Conservation (phyloP, 2,888 invertebrate genomes). For the Holacanthella duospinosa region DNA sequence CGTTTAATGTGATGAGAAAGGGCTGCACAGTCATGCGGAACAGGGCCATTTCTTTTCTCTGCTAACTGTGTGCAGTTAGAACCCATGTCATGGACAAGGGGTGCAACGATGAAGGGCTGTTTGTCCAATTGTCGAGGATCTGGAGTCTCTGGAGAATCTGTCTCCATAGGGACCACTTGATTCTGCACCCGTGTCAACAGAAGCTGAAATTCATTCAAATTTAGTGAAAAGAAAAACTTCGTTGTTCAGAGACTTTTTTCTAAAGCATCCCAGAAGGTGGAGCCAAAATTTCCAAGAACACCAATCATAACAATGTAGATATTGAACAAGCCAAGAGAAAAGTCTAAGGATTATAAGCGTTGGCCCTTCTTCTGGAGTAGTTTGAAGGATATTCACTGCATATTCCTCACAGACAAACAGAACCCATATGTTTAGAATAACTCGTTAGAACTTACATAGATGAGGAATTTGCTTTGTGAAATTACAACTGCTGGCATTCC, state of each 20-base stretch:
- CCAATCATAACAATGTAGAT: too few relatives aligned
- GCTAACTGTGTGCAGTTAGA: constrained; percentile 77
- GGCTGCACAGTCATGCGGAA: constrained; percentile 42
- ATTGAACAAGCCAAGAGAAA: too few relatives aligned
- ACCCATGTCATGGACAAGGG: constrained; percentile 78
- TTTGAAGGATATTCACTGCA: too few relatives aligned
- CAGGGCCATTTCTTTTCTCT: constrained; percentile 55
- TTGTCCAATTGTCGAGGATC: constrained; percentile 18
- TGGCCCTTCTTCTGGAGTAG: too few relatives aligned
- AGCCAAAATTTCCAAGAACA: too few relatives aligned
- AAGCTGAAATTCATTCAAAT: too few relatives aligned
- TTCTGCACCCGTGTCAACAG: constrained; percentile 57
- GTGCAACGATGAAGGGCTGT: constrained; percentile 62
- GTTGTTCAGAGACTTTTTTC: too few relatives aligned
- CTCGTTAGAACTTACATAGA: constrained; percentile 65
- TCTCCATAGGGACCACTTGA: neutral
- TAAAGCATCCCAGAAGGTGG: too few relatives aligned
- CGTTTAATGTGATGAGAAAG: constrained; percentile 56
- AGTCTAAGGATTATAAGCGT: too few relatives aligned
- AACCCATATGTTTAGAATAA: too few relatives aligned
- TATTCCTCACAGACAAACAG: too few relatives aligned
- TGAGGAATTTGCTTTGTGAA: constrained; percentile 75
- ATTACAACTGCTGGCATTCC: constrained; percentile 79
- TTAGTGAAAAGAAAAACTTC: too few relatives aligned
- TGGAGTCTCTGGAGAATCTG: neutral